phyloP scores from a whole-genome alignment of 1,140 invertebrate species.

The Stegodyphus dumicola region DNA sequence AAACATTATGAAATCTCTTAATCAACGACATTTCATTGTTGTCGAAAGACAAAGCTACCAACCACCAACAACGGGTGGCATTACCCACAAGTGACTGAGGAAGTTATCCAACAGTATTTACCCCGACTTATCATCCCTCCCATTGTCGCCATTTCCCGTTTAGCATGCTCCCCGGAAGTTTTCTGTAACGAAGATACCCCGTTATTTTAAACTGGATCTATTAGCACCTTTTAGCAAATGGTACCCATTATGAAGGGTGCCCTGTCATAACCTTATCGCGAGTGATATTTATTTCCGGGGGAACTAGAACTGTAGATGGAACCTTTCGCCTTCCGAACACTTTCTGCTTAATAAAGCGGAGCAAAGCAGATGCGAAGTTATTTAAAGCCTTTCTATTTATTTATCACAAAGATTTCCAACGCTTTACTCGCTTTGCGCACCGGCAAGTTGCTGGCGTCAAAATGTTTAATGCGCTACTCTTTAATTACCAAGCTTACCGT shows the following conservation, averaged over 20 bases:
- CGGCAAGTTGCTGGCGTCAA: neutral
- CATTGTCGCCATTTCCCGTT: conserved; percentile 33
- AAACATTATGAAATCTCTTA: neutral
- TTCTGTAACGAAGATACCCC: conserved; percentile 4
- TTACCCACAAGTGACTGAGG: conserved; percentile 19
- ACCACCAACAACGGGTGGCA: too few relatives aligned
- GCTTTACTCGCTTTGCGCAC: neutral
- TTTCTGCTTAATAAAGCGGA: conserved; percentile 21
- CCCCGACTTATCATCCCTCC: conserved; percentile 23
- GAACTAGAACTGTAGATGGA: neutral
- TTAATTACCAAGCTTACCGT: conserved; percentile 48
- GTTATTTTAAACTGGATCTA: conserved; percentile 3
- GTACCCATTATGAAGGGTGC: conserved; percentile 24
- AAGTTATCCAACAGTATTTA: conserved; percentile 5
- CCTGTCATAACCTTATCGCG: conserved; percentile 41
- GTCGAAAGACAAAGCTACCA: neutral
- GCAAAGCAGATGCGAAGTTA: conserved; percentile 36
- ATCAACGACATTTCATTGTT: conserved; percentile 7
- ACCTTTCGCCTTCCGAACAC: neutral
- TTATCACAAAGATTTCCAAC: conserved; percentile 36
- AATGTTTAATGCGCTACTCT: conserved; percentile 41
- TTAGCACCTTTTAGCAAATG: conserved; percentile 43
- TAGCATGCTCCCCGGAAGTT: conserved; percentile 8
- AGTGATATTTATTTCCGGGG: conserved; percentile 32
- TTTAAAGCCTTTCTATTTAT: conserved; percentile 32